Conservation (phyloP, 2,888 invertebrate species). For the Drosophila kambysellisi region DNA sequence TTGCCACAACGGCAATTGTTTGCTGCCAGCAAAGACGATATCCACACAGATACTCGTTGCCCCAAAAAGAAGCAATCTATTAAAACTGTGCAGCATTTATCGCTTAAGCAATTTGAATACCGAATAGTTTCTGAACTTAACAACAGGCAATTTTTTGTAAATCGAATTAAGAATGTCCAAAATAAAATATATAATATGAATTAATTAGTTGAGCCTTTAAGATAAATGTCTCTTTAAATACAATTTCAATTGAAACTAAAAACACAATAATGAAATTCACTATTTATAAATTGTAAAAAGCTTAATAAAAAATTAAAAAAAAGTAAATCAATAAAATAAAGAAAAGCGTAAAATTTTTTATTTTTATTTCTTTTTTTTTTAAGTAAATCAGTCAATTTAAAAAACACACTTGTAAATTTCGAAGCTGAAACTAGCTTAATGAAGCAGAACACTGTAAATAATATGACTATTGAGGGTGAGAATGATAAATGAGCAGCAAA, state of each 20-base stretch:
- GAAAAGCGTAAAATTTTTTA: too few species aligned
- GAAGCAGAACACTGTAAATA: not conserved
- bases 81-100: not conserved
- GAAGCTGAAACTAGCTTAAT: not conserved
- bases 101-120: not conserved
- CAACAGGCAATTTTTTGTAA: not conserved
- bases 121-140: not conserved
- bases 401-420: not conserved
- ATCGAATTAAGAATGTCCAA: not conserved
- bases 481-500: conserved; percentile 1
- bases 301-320: not conserved
- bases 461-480: not conserved
- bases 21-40: conserved; percentile 7
- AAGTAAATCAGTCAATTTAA: not conserved
- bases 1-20: conserved; percentile 35
- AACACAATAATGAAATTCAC: not conserved
- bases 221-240: not conserved
- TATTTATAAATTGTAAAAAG: not conserved
- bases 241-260: not conserved
- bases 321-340: not conserved
- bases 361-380: too few species aligned
- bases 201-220: not conserved
- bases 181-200: not conserved
- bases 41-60: not conserved
- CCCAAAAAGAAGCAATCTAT: not conserved